Conservation (phyloP, 2,888 invertebrate genomes). For the Sicus ferrugineus region DNA sequence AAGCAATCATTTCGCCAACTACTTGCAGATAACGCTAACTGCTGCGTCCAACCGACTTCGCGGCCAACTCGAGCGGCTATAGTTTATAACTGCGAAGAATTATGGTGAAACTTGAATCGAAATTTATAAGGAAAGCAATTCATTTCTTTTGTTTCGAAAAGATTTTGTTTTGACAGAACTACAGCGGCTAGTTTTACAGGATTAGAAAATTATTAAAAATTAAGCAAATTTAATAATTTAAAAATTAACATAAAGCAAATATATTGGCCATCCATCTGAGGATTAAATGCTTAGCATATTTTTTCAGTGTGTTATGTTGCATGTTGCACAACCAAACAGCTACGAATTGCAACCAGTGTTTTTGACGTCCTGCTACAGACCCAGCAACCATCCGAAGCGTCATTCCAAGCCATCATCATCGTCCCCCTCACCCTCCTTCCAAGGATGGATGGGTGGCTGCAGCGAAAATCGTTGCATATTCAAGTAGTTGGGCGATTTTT, state of each 20-base stretch:
- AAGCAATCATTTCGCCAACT: slow-evolving; percentile 28
- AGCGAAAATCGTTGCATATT: not conserved
- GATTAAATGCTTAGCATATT: not conserved
- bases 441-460: not conserved
- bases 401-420: not conserved
- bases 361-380: slow-evolving; percentile 1
- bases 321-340: not conserved
- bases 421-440: not conserved
- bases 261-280: no score
- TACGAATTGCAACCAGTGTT: not conserved
- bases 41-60: not conserved
- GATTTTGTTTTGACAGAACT: slow-evolving; percentile 35
- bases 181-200: not conserved
- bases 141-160: slow-evolving; percentile 36
- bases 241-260: no score
- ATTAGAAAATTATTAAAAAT: no score
- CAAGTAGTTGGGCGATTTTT: slow-evolving; percentile 10
- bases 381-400: not conserved
- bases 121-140: no score
- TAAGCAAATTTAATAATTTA: no score
- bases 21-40: slow-evolving; percentile 26
- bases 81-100: no score
- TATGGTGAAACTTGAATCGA: not conserved
- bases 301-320: not conserved
- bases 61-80: not conserved